A percentile compares a stretch with the other conserved stretches of the same genome.
Evolutionary conservation across 2,888 invertebrate species (phyloP).

Genomic region (Amblyteles armatorius): DNA sequence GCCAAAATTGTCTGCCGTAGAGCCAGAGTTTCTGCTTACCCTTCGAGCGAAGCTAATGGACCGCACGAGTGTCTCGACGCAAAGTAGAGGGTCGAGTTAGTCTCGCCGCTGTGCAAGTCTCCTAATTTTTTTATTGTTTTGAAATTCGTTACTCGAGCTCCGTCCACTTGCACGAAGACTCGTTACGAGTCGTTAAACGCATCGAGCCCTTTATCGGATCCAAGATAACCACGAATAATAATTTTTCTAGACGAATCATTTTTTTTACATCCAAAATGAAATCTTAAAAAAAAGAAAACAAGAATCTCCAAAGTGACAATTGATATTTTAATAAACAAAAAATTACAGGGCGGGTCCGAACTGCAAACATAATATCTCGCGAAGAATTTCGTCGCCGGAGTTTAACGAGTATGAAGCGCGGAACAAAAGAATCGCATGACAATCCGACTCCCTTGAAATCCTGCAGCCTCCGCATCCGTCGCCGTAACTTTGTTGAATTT

Average conservation of each 20-base stretch:
- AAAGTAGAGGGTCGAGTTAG: conserved; percentile 15
- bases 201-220: not conserved
- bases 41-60: conserved; percentile 26
- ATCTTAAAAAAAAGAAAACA: not conserved
- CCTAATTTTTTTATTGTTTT: not conserved
- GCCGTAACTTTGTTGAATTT: conserved; percentile 46
- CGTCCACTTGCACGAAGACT: not conserved
- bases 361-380: not conserved
- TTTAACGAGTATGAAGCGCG: conserved; percentile 16
- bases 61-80: conserved; percentile 1
- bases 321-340: conserved; percentile 10
- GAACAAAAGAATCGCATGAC: conserved; percentile 29
- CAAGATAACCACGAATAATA: not conserved
- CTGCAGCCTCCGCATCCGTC: not conserved
- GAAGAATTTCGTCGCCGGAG: not conserved
- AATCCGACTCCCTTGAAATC: not conserved
- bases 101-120: not conserved
- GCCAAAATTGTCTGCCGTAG: conserved; percentile 50
- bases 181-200: conserved; percentile 29
- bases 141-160: conserved; percentile 4
- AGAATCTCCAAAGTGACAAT: not conserved
- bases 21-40: conserved; percentile 45
- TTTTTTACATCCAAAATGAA: not conserved
- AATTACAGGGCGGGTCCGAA: not conserved
- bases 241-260: not conserved